These are phyloP conservation scores for Campylomormyrus numenius DNA, from an alignment of 2,113 vertebrate species.

Conservation along the genomic window DNA sequence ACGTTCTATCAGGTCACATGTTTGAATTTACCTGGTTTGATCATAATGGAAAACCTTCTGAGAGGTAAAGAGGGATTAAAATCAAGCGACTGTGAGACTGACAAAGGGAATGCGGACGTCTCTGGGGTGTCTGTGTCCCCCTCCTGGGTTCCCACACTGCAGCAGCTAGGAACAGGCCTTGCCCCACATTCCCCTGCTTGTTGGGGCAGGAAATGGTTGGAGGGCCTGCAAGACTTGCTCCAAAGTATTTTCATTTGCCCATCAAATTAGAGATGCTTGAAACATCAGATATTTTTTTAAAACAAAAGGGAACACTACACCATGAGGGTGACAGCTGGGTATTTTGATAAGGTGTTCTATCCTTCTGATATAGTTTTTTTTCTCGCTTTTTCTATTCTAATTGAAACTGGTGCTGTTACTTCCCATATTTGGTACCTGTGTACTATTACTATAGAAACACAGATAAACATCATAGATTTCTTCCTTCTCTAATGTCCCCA, in stretches of 20 bases:
- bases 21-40: background rate
- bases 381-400: background rate
- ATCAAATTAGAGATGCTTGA: background rate
- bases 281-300: background rate
- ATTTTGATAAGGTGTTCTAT: background rate
- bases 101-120: too few species aligned
- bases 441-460: background rate
- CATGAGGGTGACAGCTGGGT: background rate
- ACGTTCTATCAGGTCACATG: background rate
- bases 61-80: background rate
- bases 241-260: background rate
- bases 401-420: background rate
- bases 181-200: constrained; percentile 1
- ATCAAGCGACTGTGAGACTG: background rate
- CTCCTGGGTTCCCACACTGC: background rate
- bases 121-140: background rate
- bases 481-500: background rate
- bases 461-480: background rate
- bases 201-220: background rate
- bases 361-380: background rate
- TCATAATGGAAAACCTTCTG: background rate
- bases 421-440: background rate
- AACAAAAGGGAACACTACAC: background rate
- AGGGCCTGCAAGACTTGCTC: background rate
- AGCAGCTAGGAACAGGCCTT: background rate